Conservation (phyloP, 2,797 vertebrate genomes). For the Eulemur rubriventer region DNA sequence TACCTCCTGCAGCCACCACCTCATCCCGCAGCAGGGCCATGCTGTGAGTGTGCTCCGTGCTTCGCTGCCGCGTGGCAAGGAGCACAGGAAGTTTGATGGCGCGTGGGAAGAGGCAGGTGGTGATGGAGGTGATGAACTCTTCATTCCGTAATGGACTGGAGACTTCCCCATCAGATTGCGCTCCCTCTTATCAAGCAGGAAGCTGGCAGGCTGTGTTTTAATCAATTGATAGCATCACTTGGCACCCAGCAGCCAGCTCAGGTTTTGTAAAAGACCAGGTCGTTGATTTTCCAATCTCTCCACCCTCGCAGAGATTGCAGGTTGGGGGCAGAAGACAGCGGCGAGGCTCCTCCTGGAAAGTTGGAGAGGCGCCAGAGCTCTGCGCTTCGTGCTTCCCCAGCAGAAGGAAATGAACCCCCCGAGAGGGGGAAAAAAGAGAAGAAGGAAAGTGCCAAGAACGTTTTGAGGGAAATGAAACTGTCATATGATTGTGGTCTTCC, state of each 20-base stretch:
- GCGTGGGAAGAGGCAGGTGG: slow-evolving; percentile 11
- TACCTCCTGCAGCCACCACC: neutral
- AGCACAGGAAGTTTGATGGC: slow-evolving; percentile 49
- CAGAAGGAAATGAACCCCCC: slow-evolving; percentile 47
- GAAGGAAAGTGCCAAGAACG: slow-evolving; percentile 56
- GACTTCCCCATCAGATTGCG: slow-evolving; percentile 71
- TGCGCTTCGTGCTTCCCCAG: neutral
- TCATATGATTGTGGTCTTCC: slow-evolving; percentile 54
- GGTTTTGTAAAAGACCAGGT: slow-evolving; percentile 71
- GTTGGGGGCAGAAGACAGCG: neutral
- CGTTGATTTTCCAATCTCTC: slow-evolving; percentile 44
- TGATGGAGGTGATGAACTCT: slow-evolving; percentile 74
- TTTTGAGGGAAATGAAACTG: slow-evolving; percentile 72
- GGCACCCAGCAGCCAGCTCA: slow-evolving; percentile 76
- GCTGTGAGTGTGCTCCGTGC: neutral
- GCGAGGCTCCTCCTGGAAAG: neutral
- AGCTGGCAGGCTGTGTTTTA: slow-evolving; percentile 85
- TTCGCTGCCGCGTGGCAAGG: slow-evolving; percentile 35
- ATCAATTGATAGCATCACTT: slow-evolving; percentile 86
- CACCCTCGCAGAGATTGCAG: slow-evolving; percentile 24
- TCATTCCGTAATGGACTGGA: slow-evolving; percentile 79
- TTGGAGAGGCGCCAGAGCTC: slow-evolving; percentile 6
- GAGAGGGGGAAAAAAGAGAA: slow-evolving; percentile 27
- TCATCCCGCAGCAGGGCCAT: neutral
- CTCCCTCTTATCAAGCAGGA: slow-evolving; percentile 82